phyloP scores from a whole-genome alignment of 2,797 vertebrate genomes.

The Cuniculus paca region DNA sequence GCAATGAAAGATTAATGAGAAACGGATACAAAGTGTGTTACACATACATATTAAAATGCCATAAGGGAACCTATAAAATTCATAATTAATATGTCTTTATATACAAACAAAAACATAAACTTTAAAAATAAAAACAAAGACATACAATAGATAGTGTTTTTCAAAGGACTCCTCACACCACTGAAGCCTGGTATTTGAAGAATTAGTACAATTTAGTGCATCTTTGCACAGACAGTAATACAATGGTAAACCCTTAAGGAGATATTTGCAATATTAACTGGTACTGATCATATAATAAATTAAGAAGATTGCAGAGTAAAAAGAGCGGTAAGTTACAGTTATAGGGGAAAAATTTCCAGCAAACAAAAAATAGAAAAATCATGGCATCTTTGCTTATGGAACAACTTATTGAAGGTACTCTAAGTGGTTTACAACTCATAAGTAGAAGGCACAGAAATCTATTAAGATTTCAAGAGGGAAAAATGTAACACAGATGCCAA shows the following conservation, averaged over 20 bases:
- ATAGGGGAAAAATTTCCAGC: no score
- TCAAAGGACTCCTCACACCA: background rate
- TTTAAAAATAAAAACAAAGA: background rate
- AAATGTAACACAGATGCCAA: background rate
- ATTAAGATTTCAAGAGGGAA: conserved; percentile 40
- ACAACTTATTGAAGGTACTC: background rate
- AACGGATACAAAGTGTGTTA: background rate
- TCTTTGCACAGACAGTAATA: background rate
- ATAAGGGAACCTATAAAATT: background rate
- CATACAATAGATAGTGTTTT: background rate
- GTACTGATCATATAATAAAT: background rate
- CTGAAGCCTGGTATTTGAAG: background rate
- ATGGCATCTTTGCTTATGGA: background rate
- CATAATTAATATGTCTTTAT: background rate
- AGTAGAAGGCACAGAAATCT: background rate
- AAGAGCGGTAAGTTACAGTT: background rate
- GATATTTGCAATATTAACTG: background rate
- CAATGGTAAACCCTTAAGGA: background rate
- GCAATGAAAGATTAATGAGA: background rate
- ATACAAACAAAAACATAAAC: background rate
- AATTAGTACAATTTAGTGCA: background rate
- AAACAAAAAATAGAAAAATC: background rate
- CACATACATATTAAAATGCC: background rate
- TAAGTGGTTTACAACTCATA: background rate
- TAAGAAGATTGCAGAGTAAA: background rate